A percentile compares a stretch with the other conserved stretches of the same genome.
Evolutionary conservation across 2,113 vertebrate species (phyloP).

Genomic region (Corynorhinus townsendii): DNA sequence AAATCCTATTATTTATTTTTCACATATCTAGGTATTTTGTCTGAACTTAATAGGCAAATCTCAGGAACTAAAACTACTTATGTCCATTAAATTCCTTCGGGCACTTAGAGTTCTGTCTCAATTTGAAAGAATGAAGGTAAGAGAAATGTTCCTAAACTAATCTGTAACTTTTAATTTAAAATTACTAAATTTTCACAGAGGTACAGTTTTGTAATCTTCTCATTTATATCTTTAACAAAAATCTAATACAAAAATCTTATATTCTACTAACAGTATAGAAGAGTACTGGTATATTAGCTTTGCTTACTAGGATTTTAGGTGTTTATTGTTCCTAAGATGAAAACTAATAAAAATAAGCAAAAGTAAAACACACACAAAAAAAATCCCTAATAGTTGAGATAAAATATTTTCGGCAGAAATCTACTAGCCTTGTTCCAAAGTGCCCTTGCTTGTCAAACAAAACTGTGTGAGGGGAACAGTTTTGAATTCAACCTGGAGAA

Average conservation of each 20-base stretch:
- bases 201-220: neutral
- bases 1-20: slow-evolving; percentile 20
- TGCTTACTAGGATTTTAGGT: neutral
- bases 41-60: slow-evolving; percentile 89
- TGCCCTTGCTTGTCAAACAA: neutral
- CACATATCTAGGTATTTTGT: slow-evolving; percentile 88
- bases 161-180: neutral
- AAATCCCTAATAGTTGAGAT: neutral
- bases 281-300: neutral
- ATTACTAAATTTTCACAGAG: neutral
- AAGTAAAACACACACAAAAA: neutral
- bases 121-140: slow-evolving; percentile 99
- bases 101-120: slow-evolving; percentile 94
- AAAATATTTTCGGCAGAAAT: neutral
- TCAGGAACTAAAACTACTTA: slow-evolving; percentile 79
- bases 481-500: neutral
- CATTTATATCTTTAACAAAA: neutral
- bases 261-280: neutral
- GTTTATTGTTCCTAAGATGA: neutral
- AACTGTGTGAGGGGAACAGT: neutral
- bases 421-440: neutral
- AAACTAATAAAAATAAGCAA: neutral
- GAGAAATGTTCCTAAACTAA: slow-evolving; percentile 50
- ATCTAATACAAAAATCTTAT: neutral
- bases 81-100: slow-evolving; percentile 92